Evolutionary conservation across 2,797 vertebrate species (phyloP).

Genomic region (Strix occidentalis): DNA sequence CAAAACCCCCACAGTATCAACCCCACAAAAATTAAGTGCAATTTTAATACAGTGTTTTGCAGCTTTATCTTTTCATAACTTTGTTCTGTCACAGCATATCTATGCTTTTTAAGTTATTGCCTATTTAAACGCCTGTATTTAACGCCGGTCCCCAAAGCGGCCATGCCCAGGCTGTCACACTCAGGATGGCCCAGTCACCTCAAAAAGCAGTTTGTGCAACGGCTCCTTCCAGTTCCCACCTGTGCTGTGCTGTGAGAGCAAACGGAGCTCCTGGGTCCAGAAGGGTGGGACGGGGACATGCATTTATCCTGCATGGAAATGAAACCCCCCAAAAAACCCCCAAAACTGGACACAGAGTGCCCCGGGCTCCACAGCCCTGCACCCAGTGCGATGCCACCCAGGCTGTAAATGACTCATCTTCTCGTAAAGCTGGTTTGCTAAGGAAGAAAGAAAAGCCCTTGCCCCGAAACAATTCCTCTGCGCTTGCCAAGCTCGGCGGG

Average conservation of each 20-base stretch:
- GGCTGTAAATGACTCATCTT: constrained; percentile 24
- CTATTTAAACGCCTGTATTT: neutral
- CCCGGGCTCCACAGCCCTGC: fast-evolving
- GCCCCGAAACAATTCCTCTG: neutral
- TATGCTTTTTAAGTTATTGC: fast-evolving
- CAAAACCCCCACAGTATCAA: neutral
- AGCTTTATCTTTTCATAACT: neutral
- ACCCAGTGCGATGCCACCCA: neutral
- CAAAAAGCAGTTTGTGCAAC: neutral
- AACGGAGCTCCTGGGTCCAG: neutral
- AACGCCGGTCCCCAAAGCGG: neutral
- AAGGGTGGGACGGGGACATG: fast-evolving
- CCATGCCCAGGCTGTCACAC: neutral
- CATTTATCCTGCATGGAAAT: neutral
- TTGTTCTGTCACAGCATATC: neutral
- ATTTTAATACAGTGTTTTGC: neutral
- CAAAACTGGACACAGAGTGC: neutral
- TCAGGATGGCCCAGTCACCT: neutral
- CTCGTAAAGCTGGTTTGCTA: neutral
- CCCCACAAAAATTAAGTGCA: neutral
- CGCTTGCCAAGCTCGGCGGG: neutral
- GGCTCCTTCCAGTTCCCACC: neutral
- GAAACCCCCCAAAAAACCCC: fast-evolving
- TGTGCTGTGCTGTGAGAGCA: fast-evolving
- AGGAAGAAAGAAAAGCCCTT: constrained; percentile 4